A percentile compares a stretch with the other conserved stretches of the same genome.
Evolutionary conservation across 2,888 invertebrate species (phyloP).

Genomic region (Pheosia tremula): DNA sequence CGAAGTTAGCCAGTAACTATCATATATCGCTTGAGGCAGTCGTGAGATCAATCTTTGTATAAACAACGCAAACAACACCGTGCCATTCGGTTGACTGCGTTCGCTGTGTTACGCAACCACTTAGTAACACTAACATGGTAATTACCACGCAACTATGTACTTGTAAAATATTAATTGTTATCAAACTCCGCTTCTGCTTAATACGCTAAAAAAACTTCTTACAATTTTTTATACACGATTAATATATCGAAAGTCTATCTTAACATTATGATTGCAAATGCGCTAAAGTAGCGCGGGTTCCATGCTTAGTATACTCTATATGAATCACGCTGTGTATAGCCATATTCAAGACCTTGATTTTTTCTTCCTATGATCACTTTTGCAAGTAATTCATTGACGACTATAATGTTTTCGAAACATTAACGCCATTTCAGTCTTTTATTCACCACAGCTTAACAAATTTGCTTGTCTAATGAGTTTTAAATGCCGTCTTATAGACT

Average conservation of each 20-base stretch:
- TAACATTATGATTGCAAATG: too few relatives aligned
- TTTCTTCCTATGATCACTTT: neutral
- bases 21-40: slow-evolving; percentile 43
- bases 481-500: neutral
- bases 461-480: neutral
- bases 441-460: neutral
- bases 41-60: slow-evolving; percentile 53
- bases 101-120: slow-evolving; percentile 37
- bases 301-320: too few relatives aligned
- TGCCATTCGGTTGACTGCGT: slow-evolving; percentile 46
- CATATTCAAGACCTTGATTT: neutral
- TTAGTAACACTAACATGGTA: slow-evolving; percentile 17
- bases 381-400: neutral
- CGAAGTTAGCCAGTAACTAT: slow-evolving; percentile 31
- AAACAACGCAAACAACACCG: slow-evolving; percentile 43
- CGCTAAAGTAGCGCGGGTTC: too few relatives aligned
- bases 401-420: neutral
- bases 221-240: too few relatives aligned
- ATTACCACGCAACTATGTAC: slow-evolving; percentile 11
- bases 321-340: too few relatives aligned
- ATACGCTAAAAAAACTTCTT: neutral
- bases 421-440: neutral
- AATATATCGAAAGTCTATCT: too few relatives aligned
- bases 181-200: neutral
- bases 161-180: slow-evolving; percentile 23